Evolutionary conservation across 2,797 vertebrate genomes (phyloP).

Genomic region (Remorina albescens): DNA sequence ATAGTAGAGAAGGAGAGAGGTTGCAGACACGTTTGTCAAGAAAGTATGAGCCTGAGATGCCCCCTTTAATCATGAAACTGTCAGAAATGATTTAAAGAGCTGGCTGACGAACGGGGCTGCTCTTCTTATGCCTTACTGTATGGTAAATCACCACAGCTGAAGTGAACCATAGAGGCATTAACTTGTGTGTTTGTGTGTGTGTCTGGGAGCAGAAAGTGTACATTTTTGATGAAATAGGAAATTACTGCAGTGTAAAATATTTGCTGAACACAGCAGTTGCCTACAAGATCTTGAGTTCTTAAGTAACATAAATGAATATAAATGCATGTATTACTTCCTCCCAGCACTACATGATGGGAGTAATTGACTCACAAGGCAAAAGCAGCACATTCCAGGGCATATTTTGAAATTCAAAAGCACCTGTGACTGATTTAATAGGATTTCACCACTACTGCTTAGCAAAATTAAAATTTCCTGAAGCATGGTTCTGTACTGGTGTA

Average conservation of each 20-base stretch:
- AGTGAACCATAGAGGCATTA: constrained; percentile 12
- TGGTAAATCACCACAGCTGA: constrained; percentile 55
- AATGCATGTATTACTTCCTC: background rate
- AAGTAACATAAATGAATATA: background rate
- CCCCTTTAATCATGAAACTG: constrained; percentile 69
- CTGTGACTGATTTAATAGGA: constrained; percentile 14
- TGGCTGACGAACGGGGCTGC: constrained; percentile 31
- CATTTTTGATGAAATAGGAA: constrained; percentile 5
- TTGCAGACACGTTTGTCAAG: constrained; percentile 46
- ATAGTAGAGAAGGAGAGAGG: constrained; percentile 7
- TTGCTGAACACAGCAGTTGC: background rate
- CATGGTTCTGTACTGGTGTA: background rate
- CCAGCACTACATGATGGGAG: background rate
- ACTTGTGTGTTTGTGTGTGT: constrained; percentile 2
- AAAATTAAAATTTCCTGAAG: constrained; percentile 5
- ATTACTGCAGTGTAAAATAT: background rate
- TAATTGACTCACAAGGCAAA: background rate
- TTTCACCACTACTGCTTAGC: constrained; percentile 15
- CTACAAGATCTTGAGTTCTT: background rate
- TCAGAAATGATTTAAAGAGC: constrained; percentile 72
- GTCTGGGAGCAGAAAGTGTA: background rate
- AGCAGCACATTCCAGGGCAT: background rate
- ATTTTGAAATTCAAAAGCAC: constrained; percentile 1
- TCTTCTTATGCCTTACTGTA: constrained; percentile 43
- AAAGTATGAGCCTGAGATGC: constrained; percentile 37